Evolutionary conservation across 2,113 vertebrate species (phyloP), one percentile per base, ranked within the genome.

Genomic region (Platichthys stellatus): DNA sequence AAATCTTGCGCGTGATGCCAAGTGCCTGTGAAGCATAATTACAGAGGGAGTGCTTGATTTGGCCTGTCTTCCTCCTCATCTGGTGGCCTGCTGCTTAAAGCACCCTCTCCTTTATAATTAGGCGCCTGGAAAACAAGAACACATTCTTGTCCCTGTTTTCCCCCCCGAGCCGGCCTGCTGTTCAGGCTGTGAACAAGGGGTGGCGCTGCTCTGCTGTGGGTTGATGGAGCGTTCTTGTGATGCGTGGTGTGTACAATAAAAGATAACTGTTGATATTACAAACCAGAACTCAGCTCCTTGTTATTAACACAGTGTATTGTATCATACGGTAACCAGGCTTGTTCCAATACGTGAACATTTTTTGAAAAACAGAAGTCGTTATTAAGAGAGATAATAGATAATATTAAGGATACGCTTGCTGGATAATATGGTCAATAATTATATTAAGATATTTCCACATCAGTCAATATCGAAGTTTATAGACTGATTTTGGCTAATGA

Each of bases 1-100:
- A 94, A 93, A 89, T 92, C 90, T 92, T 91, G 89, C 84, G 77
- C 79, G 54, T 85, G 86, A 84, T 90, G 89, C 85, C 89, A 88
- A 90, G 86, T 84, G 82, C 90, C 88, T 88, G 89, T 86, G 90
- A 92, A 93, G 89, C 82, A 72, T 94, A 94, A 94, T 94, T 94
- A 94, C 90, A 94, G 92, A 92, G 84, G 74, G 88, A 88, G 90
- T 84, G 89, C 90, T 86, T 87, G 92, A 93, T 94, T 93, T 94
- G 94, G 93, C 91, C 84, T 91, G 86, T 93, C 90, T 94, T 92
- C 89, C 93, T 94, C 92, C 88, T 94, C 93, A 94, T 94, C 92
- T 94, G 94, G 92, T 93, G 90, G 90, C 92, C 92, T 90, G 94
- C 92, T 94, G 94, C 91, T 93, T 74, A 66, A 88, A 92, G 88